These are phyloP conservation scores for Calliopum simillimum DNA, from an alignment of 2,888 invertebrate genomes.

Conservation along the genomic window DNA sequence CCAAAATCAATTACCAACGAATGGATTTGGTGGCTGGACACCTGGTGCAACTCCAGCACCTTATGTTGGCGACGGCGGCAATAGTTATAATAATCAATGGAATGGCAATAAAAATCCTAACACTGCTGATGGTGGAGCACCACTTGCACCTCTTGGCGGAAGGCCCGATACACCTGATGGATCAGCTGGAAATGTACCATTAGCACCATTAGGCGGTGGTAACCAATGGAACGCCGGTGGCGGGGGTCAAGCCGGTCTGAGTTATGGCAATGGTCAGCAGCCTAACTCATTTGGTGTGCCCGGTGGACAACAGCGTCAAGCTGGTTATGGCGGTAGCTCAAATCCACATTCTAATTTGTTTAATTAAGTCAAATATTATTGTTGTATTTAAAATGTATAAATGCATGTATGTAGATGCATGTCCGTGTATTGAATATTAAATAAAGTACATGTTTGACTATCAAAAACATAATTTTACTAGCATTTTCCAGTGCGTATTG, in stretches of 20 bases:
- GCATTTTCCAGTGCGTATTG: no score
- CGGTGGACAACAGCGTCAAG: neutral
- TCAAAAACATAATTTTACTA: no score
- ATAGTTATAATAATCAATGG: no score
- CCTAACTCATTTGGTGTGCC: neutral
- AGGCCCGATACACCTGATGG: neutral
- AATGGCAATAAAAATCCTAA: no score
- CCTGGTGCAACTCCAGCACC: no score
- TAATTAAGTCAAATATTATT: neutral
- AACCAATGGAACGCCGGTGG: neutral
- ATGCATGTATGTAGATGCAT: no score
- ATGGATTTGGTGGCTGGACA: no score
- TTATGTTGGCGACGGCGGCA: no score
- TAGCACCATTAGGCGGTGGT: constrained; percentile 22
- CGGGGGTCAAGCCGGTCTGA: neutral
- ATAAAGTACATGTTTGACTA: no score
- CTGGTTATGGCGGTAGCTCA: neutral
- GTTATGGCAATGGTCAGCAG: constrained; percentile 9
- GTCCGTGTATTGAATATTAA: no score
- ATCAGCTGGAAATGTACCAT: neutral
- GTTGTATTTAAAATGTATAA: no score
- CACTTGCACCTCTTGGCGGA: constrained; percentile 18
- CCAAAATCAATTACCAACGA: no score
- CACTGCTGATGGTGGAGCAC: neutral
- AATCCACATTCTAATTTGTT: constrained; percentile 29